Base-by-base conservation (phyloP, 2,888 invertebrate species). In the Leptopilina myrica region DNA sequence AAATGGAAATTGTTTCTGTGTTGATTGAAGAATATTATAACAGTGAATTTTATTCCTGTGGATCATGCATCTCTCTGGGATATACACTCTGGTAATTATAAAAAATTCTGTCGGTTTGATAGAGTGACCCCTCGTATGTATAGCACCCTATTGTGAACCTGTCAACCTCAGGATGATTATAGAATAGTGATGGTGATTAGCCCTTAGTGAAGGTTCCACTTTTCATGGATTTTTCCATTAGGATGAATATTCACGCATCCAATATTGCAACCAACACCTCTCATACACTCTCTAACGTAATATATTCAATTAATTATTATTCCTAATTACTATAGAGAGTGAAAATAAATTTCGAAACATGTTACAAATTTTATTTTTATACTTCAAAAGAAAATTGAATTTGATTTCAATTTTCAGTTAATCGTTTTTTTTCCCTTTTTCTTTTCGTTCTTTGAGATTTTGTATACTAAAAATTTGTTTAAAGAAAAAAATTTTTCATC, bases 141-240 rank as follows among this genome's bases (percentile, higher is more conserved):
- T 89, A 88, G 85, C 90, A 89, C 84, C 81, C 85, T 79, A 87
- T 87, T 85, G 84, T 85, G 88, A 87, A 88, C 89, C 88, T 85
- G 87, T 90, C 90, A 90, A 83, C 81, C 81, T 81, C 69, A 83
- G 79, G 79, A 73, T 73, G 76, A 79, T 81, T 79, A 80, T 79
- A 80, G 75, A 46, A 76, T 77, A 56, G 49, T 46, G 64, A 67
- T 53, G 43, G 78, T 81, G 78, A 81, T 81, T 79, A 80, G 66
- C 78, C 77, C 78, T 9, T 53, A 33, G 43, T 62, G 75, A 78
- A 59, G 15, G 69, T 76, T 82, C 53, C 59, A 64, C 40, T 64
- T 46, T 59, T 15, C 56, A 20, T 77, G 26, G 53, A 53, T 9
- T 67, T 69, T 69, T 56, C 26, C 49, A 67, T 15, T 9, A 67